Percentiles rank a stretch among this genome's conserved stretches.
These are phyloP conservation scores for Ischnus inquisitorius DNA, from an alignment of 2,888 invertebrate genomes.

Conservation along the genomic window DNA sequence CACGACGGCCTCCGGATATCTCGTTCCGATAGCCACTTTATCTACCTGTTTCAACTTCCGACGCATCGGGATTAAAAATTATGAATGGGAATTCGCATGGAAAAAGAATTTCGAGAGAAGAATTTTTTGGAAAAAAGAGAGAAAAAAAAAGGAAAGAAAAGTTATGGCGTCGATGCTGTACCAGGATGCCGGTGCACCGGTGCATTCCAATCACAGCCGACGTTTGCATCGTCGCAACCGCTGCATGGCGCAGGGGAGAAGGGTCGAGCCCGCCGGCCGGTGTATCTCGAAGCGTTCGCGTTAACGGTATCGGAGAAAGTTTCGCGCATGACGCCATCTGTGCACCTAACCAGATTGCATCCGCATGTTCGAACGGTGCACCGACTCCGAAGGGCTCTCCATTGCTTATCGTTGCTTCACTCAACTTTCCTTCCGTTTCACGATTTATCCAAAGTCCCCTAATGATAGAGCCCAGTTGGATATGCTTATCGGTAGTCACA, in stretches of 20 bases:
- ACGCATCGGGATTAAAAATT: neutral
- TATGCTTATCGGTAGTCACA: no score
- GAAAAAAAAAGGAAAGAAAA: slow-evolving; percentile 25
- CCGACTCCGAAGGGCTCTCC: slow-evolving; percentile 26
- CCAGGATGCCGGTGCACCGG: slow-evolving; percentile 53
- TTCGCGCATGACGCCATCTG: slow-evolving; percentile 68
- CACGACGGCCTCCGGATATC: slow-evolving; percentile 44
- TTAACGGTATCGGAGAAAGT: slow-evolving; percentile 70
- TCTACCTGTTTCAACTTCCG: neutral
- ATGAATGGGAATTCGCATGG: neutral
- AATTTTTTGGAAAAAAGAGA: neutral
- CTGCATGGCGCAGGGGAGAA: neutral
- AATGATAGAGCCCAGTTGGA: neutral
- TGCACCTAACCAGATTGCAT: slow-evolving; percentile 56
- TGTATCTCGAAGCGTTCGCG: slow-evolving; percentile 54
- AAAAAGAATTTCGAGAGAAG: slow-evolving; percentile 23
- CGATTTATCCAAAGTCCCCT: neutral
- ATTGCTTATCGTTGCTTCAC: neutral
- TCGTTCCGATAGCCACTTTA: slow-evolving; percentile 19
- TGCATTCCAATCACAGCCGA: slow-evolving; percentile 66
- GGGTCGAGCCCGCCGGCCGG: slow-evolving; percentile 62
- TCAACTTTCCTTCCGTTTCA: neutral
- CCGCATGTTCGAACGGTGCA: slow-evolving; percentile 43
- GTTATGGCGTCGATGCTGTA: slow-evolving; percentile 38
- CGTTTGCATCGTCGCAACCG: slow-evolving; percentile 45